Conservation (phyloP, 2,888 invertebrate genomes). For the Drosophila hamatofila region DNA sequence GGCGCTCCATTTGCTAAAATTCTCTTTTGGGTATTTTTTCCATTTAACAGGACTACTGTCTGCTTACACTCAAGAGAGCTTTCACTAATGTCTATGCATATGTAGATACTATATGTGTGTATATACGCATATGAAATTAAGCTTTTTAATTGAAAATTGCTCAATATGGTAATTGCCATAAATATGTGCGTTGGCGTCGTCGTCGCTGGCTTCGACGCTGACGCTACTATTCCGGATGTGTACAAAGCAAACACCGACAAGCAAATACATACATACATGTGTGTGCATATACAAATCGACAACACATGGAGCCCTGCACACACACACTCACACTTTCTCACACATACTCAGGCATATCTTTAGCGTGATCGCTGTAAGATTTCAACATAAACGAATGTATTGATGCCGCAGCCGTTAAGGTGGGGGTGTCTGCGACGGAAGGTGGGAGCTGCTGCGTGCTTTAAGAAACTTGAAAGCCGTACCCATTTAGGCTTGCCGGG, state of each 20-base stretch:
- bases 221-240: constrained; percentile 79
- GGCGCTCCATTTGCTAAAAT: too few relatives aligned
- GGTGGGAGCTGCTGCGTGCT: constrained; percentile 17
- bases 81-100: constrained; percentile 3
- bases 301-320: constrained; percentile 55
- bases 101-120: background rate
- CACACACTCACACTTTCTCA: constrained; percentile 19
- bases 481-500: constrained; percentile 66
- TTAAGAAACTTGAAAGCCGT: constrained; percentile 76
- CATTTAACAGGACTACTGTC: background rate
- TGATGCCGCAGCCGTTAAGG: constrained; percentile 55
- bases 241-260: constrained; percentile 68
- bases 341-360: constrained; percentile 46
- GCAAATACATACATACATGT: constrained; percentile 26
- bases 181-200: constrained; percentile 67
- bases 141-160: constrained; percentile 77
- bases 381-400: constrained; percentile 76
- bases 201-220: constrained; percentile 37
- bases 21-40: background rate
- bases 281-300: constrained; percentile 46
- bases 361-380: constrained; percentile 74
- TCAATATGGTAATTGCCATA: constrained; percentile 81
- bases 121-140: constrained; percentile 10
- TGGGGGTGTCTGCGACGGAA: constrained; percentile 14
- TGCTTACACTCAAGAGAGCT: constrained; percentile 6